Evolutionary conservation across 1,140 invertebrate species (phyloP), one percentile per base, ranked within the genome.

Genomic region (Globodera ellingtonae): DNA sequence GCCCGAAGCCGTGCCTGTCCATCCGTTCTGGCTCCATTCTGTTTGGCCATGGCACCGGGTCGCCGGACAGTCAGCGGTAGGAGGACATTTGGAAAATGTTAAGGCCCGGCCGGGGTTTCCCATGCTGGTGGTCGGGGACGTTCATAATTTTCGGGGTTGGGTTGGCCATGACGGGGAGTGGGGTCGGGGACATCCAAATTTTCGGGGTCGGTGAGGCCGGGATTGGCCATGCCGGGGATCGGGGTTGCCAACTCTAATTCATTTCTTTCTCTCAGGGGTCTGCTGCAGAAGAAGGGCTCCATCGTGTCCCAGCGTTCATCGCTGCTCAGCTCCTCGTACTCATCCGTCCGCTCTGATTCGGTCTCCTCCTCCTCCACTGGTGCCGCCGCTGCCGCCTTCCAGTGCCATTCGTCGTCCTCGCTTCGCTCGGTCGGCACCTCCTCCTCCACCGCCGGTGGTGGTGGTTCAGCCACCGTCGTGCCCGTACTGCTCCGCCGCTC

Each of bases 301-400:
- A 47, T 70, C 67, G 67, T 47, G 9, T 70, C 67, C 67, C 67
- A 70, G 9, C 67, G 9, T 35, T 70, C 46, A 4, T 70, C 67
- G 5, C 35, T 70, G 21, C 46, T 70, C 67, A 70, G 67, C 67
- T 70, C 67, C 35, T 70, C 67, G 9, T 21, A 70, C 24, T 70
- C 67, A 10, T 44, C 35, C 67, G 67, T 70, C 67, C 67, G 67
- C 18, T 70, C 67, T 10, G 67, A 70, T 10, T 70, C 67, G 67
- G 5, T 70, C 67, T 44, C 10, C 18, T 62, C 56, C 56, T 9
- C 35, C 67, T 9, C 24, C 67, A 21, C 67, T 18, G 35, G 35
- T 35, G 24, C 35, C 67, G 24, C 10, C 67, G 67, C 67, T 7
- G 8, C 35, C 18, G 8, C 67, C 35, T 70, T 70, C 24, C 46